Conservation (phyloP, 2,797 vertebrate genomes). For the Percopsis omiscomaycus region DNA sequence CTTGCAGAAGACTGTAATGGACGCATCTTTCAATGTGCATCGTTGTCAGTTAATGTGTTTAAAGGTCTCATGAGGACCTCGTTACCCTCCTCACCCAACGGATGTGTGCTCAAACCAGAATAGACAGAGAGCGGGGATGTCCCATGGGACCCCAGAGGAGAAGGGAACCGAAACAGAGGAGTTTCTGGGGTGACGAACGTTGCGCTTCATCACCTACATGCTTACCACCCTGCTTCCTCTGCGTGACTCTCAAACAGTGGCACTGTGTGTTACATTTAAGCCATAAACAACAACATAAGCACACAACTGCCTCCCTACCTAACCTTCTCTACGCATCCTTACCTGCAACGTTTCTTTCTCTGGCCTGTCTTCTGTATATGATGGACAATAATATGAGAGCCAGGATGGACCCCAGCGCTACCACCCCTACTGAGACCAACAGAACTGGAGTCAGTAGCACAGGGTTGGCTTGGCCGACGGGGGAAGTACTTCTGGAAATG, state of each 20-base stretch:
- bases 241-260: conserved; percentile 13
- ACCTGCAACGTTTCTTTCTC: conserved; percentile 49
- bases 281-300: not conserved
- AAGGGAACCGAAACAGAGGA: conserved; percentile 67
- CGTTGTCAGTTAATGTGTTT: conserved; percentile 34
- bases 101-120: conserved; percentile 59
- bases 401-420: conserved; percentile 55
- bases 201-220: conserved; percentile 55
- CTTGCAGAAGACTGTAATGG: not conserved
- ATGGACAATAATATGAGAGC: conserved; percentile 67
- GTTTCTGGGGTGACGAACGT: conserved; percentile 59
- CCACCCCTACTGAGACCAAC: conserved; percentile 62
- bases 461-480: not conserved
- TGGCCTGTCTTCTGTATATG: conserved; percentile 59
- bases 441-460: conserved; percentile 38
- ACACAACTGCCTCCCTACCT: no score
- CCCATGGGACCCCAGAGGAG: conserved; percentile 56
- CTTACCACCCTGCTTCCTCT: conserved; percentile 34
- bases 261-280: not conserved
- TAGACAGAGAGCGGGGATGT: conserved; percentile 33
- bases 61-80: conserved; percentile 20
- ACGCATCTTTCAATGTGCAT: not conserved
- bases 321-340: not conserved
- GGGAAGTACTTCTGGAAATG: conserved; percentile 4
- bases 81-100: conserved; percentile 33